Base-by-base conservation (phyloP, 2,113 vertebrate species). In the Vombatus ursinus region DNA sequence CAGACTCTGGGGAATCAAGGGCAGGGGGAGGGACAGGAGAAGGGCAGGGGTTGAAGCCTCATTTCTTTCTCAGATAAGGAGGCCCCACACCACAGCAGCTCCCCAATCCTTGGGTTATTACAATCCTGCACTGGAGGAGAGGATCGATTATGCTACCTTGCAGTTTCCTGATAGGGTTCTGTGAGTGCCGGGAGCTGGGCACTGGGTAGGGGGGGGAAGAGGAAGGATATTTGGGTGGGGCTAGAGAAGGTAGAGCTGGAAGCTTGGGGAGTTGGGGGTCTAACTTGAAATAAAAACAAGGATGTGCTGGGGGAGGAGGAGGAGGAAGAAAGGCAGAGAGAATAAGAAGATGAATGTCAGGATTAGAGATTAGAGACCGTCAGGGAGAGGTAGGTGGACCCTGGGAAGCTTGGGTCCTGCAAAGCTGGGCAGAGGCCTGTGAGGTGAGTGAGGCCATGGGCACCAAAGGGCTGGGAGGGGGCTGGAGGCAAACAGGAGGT, bases 51-150 rank as follows among this genome's bases (percentile, higher is more conserved):
- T 50, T n/a, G 22, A 50, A 31, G 3, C 22, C 19, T 53, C 22
- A 3, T 53, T 31, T 91, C 37, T 61, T 91, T 77, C 9, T 8
- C 95, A 98, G 96, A 14, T 95, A 8, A 94, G 96, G 94, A 96
- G 97, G 37, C 9, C 24, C 11, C 95, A 54, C 0, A 22, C 84
- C 8, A 84, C 92, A 0, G 95, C 97, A 93, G 48, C 50, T 2
- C 50, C 95, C 57, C 94, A 93, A 0, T 54, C 95, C 54, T 50
- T 96, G 61, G 98, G 97, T 1, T 98, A 97, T 91, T 96, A 96
- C 89, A 98, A 98, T 2, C 98, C 95, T 0, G 92, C 52, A 19
- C 92, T 96, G 92, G 97, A 98, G 50, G 97, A 97, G 0, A 10
- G 51, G 6, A 23, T 94, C 28, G 97, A 91, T 68, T 98, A 98